These are phyloP conservation scores for Proteles cristata DNA, from an alignment of 2,113 vertebrate species.

Conservation along the genomic window DNA sequence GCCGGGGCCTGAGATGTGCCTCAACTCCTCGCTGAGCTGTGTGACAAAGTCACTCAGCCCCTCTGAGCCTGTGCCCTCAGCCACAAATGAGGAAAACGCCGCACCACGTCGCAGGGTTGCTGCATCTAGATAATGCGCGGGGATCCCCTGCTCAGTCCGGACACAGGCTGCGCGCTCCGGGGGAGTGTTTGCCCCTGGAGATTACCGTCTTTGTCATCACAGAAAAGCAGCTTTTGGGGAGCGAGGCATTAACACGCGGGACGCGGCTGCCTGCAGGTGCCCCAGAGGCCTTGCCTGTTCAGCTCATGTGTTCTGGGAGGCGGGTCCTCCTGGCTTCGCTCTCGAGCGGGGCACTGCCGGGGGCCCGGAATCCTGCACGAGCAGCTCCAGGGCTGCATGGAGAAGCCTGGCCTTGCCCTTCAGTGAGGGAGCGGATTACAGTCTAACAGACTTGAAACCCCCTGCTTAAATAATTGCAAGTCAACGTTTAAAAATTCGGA, in stretches of 20 bases:
- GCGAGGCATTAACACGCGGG: rapidly evolving
- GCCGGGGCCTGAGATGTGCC: background rate
- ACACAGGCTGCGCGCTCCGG: rapidly evolving
- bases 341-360: rapidly evolving
- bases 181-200: background rate
- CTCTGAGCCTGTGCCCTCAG: background rate
- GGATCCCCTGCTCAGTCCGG: rapidly evolving
- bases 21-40: background rate
- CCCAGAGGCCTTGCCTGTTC: background rate
- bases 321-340: background rate
- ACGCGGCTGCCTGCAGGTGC: background rate
- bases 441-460: background rate
- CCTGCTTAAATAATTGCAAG: background rate
- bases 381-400: background rate
- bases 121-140: too few species aligned
- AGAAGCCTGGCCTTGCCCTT: background rate
- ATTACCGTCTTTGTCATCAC: rapidly evolving
- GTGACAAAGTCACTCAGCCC: background rate
- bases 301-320: rapidly evolving
- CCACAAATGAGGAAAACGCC: rapidly evolving
- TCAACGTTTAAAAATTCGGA: background rate
- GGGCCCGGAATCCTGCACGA: background rate
- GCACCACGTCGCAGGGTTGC: background rate
- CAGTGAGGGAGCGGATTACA: background rate
- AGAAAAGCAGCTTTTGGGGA: background rate